These are phyloP conservation scores for Pao palembangensis DNA, from an alignment of 2,113 vertebrate genomes.

Conservation along the genomic window DNA sequence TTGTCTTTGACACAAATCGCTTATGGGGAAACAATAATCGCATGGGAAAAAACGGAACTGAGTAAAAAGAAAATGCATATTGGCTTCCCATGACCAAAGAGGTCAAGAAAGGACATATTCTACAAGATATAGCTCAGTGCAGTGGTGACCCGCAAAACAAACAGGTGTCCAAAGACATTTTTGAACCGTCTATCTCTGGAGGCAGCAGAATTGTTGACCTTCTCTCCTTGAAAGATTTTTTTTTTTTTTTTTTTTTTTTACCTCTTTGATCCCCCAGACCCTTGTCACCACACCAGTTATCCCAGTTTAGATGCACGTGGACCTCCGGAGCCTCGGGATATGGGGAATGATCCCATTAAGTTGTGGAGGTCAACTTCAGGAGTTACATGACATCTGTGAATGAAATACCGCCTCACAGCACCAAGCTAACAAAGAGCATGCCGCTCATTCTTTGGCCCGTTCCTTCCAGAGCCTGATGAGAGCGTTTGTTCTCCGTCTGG, in stretches of 20 bases:
- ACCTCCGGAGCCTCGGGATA: conserved; percentile 14
- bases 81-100: not conserved
- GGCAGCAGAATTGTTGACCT: conserved; percentile 35
- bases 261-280: conserved; percentile 19
- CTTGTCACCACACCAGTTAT: conserved; percentile 5
- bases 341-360: no score
- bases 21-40: no score
- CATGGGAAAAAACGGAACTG: no score
- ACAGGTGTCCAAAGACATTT: conserved; percentile 44
- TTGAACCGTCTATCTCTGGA: conserved; percentile 14
- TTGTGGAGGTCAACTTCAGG: no score
- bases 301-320: conserved; percentile 15
- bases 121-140: conserved; percentile 16
- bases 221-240: conserved; percentile 18
- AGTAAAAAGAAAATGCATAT: no score
- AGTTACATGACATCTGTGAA: no score
- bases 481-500: conserved; percentile 45
- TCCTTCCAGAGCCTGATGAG: conserved; percentile 31
- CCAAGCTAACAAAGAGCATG: not conserved
- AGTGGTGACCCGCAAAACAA: conserved; percentile 30
- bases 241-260: conserved; percentile 3
- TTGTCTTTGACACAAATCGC: no score
- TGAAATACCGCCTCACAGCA: not conserved
- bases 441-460: not conserved
- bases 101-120: conserved; percentile 23